Conservation (phyloP, 1,140 invertebrate genomes). For the Brachystomella parvula region DNA sequence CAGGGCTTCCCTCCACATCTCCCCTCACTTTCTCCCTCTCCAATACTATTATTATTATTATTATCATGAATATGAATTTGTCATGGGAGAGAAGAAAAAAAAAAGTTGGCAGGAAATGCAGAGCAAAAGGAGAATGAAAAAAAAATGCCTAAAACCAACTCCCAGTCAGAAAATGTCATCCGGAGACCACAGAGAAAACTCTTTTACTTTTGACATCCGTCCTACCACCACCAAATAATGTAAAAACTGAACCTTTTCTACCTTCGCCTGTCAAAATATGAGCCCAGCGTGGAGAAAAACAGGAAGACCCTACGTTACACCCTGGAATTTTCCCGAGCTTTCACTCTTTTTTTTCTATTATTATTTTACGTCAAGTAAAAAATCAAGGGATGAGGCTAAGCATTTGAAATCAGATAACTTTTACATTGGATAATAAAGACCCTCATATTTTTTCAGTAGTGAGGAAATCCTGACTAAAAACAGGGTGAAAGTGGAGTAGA, state of each 20-base stretch:
- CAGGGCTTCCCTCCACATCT: background rate
- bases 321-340: no score
- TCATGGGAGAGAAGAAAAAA: conserved; percentile 34
- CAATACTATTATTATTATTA: background rate
- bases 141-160: no score
- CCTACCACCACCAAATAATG: background rate
- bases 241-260: background rate
- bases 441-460: no score
- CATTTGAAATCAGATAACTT: no score
- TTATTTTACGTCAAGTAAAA: no score
- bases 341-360: no score
- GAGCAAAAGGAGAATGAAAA: conserved; percentile 18
- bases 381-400: no score
- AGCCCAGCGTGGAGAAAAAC: background rate
- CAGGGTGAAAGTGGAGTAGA: no score
- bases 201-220: background rate
- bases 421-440: no score
- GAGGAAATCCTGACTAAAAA: no score
- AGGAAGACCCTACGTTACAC: no score
- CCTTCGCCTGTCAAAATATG: background rate
- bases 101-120: conserved; percentile 33
- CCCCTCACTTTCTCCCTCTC: conserved; percentile 10
- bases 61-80: conserved; percentile 35
- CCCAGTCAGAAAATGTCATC: conserved; percentile 2
- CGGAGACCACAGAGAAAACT: background rate